Evolutionary conservation across 2,113 vertebrate species (phyloP).

Genomic region (Loxodonta africana): DNA sequence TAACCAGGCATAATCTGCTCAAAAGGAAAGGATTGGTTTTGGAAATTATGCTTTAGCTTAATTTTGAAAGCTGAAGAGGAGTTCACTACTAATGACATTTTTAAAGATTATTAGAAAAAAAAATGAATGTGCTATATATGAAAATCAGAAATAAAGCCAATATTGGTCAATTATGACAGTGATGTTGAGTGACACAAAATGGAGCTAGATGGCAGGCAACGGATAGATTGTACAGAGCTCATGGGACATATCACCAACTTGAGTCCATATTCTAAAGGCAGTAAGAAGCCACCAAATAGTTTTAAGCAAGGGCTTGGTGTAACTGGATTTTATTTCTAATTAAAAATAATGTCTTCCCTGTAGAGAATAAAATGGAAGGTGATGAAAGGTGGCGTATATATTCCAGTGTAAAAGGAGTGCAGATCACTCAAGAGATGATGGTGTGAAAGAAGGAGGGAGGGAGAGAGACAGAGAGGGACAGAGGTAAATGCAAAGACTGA

Average conservation of each 20-base stretch:
- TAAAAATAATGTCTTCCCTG: background rate
- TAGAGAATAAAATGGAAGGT: background rate
- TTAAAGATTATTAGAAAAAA: background rate
- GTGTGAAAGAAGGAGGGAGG: background rate
- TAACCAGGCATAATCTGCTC: background rate
- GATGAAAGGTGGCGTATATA: background rate
- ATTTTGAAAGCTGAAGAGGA: background rate
- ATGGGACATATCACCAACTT: background rate
- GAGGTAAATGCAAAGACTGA: background rate
- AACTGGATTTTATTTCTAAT: constrained; percentile 14
- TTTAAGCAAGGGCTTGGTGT: background rate
- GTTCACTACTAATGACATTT: background rate
- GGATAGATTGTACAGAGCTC: background rate
- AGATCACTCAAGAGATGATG: background rate
- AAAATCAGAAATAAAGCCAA: background rate
- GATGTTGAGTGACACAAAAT: background rate
- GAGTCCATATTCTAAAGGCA: background rate
- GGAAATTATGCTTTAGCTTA: background rate
- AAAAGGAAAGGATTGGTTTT: background rate
- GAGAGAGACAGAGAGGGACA: background rate
- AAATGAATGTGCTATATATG: background rate
- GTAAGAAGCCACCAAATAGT: background rate
- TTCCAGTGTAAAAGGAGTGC: background rate
- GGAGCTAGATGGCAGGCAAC: background rate
- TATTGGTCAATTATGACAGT: background rate